Evolutionary conservation across 2,888 invertebrate species (phyloP).

Genomic region (Aphodius granarius): DNA sequence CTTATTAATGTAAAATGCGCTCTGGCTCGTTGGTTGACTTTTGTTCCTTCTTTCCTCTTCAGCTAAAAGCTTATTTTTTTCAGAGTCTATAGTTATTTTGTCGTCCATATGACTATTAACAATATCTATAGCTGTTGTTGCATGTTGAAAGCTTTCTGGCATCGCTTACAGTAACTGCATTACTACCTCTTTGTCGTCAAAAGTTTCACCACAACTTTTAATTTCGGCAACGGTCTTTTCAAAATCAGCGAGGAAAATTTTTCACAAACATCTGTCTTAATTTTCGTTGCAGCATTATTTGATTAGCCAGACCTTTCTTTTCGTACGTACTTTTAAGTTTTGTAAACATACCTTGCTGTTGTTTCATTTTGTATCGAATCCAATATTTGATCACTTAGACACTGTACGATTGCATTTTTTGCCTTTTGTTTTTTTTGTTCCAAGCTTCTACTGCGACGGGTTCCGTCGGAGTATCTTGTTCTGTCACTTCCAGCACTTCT

Average conservation of each 20-base stretch:
- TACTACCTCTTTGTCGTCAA: conserved; percentile 26
- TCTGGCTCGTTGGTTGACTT: neutral
- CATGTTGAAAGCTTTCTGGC: conserved; percentile 27
- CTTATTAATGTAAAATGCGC: too few relatives aligned
- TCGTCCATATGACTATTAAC: conserved; percentile 16
- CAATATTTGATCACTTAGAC: too few relatives aligned
- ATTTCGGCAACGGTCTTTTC: conserved; percentile 26
- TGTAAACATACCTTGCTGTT: neutral
- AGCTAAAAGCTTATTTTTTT: conserved; percentile 28
- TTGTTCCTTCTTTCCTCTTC: conserved; percentile 19
- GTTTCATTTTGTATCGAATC: too few relatives aligned
- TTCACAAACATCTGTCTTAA: neutral
- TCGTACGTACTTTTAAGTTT: neutral
- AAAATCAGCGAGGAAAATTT: conserved; percentile 16
- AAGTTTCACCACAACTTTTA: conserved; percentile 26
- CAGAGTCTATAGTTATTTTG: conserved; percentile 26
- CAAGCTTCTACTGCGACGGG: neutral
- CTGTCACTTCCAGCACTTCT: conserved; percentile 4
- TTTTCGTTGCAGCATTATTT: conserved; percentile 3
- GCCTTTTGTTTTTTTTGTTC: too few relatives aligned
- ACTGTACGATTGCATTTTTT: too few relatives aligned
- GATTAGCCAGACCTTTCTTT: conserved; percentile 11
- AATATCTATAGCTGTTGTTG: conserved; percentile 30
- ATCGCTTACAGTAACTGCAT: conserved; percentile 28
- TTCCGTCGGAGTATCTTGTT: conserved; percentile 1